These are phyloP conservation scores for Zootoca vivipara DNA, from an alignment of 2,113 vertebrate genomes.

Conservation along the genomic window DNA sequence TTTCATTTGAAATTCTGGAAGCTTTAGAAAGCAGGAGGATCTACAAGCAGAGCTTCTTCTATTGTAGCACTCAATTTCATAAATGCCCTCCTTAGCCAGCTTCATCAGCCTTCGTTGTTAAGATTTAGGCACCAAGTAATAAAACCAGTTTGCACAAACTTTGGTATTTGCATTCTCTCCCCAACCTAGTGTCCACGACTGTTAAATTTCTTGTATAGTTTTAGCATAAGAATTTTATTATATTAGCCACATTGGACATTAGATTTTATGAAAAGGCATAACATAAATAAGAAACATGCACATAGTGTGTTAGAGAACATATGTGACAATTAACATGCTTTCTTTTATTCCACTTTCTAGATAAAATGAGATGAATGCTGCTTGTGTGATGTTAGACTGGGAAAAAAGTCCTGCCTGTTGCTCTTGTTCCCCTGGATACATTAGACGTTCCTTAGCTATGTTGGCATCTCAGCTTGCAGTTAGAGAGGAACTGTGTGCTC, in stretches of 20 bases:
- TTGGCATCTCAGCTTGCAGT: slow-evolving; percentile 2
- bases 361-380: neutral
- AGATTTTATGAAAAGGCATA: neutral
- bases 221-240: neutral
- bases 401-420: neutral
- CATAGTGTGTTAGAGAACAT: no score
- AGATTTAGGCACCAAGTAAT: neutral
- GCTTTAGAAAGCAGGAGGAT: neutral
- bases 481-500: neutral
- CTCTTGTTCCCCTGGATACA: slow-evolving; percentile 39
- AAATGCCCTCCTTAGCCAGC: neutral
- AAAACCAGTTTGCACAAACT: neutral
- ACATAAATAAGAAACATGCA: no score
- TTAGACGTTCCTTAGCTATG: slow-evolving; percentile 44
- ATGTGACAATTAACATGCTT: neutral
- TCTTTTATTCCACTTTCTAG: neutral
- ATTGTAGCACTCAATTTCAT: neutral
- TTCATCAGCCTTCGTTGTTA: no score
- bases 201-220: neutral
- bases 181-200: no score
- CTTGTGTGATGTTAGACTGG: neutral
- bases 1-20: neutral
- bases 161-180: neutral
- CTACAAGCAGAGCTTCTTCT: neutral
- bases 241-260: neutral